Evolutionary conservation across 1,140 invertebrate species (phyloP).

Genomic region (Cyclina sinensis): DNA sequence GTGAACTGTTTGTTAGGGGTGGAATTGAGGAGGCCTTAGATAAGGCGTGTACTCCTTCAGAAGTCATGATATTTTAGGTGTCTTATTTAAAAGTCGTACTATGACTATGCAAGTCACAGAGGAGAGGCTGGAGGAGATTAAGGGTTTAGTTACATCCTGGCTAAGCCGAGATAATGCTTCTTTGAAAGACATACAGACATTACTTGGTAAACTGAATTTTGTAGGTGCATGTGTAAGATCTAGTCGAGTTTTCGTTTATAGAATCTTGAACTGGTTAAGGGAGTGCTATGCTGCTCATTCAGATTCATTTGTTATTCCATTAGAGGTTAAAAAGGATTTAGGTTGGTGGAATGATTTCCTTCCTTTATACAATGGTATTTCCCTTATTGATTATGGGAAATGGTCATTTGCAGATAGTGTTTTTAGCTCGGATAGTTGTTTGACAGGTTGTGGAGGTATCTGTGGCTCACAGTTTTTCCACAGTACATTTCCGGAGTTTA

Average conservation of each 20-base stretch:
- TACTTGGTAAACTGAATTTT: constrained; percentile 48
- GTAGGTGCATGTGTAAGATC: constrained; percentile 21
- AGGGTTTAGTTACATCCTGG: background rate
- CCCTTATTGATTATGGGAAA: background rate
- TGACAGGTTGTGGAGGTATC: background rate
- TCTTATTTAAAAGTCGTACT: background rate
- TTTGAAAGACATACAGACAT: constrained; percentile 18
- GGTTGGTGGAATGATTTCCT: constrained; percentile 21
- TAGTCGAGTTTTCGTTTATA: constrained; percentile 3
- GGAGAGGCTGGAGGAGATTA: constrained; percentile 1
- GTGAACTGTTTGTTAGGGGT: background rate
- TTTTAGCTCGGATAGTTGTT: constrained; percentile 4
- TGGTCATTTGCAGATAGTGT: background rate
- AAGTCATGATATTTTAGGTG: constrained; percentile 1
- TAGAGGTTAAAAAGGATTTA: background rate
- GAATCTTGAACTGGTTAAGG: constrained; percentile 32
- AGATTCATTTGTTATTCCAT: too few species aligned
- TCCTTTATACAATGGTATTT: constrained; percentile 32
- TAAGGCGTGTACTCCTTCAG: background rate
- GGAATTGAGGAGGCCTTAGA: constrained; percentile 4
- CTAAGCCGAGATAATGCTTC: constrained; percentile 9
- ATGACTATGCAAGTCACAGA: constrained; percentile 11
- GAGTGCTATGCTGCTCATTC: background rate
- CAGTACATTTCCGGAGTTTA: background rate
- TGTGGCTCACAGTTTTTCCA: background rate